A percentile compares a stretch with the other conserved stretches of the same genome.
Conservation (phyloP, 2,113 vertebrate genomes). For the Myotis brandtii region DNA sequence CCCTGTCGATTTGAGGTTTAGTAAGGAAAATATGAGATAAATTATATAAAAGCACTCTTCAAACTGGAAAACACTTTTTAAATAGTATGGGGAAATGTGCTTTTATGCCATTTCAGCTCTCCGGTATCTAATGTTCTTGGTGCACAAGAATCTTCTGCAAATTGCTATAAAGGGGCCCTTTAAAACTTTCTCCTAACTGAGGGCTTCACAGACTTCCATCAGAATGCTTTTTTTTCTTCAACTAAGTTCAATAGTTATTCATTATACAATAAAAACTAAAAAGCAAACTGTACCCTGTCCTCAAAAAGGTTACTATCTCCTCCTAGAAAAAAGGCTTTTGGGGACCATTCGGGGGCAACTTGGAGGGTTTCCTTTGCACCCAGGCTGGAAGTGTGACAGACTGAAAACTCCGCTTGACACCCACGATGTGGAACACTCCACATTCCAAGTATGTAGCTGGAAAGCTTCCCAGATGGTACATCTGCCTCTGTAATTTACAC, state of each 20-base stretch:
- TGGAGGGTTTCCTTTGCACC: slow-evolving; percentile 69
- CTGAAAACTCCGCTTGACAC: slow-evolving; percentile 75
- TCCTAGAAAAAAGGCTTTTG: slow-evolving; percentile 57
- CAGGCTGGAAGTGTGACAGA: slow-evolving; percentile 79
- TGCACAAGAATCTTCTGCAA: neutral
- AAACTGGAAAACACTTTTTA: slow-evolving; percentile 48
- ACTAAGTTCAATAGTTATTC: neutral
- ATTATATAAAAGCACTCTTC: neutral
- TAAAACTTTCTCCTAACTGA: neutral
- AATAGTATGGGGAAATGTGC: neutral
- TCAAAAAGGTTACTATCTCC: slow-evolving; percentile 26
- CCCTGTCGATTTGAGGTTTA: neutral
- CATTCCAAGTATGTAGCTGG: slow-evolving; percentile 82
- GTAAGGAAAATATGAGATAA: slow-evolving; percentile 4
- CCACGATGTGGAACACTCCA: slow-evolving; percentile 72
- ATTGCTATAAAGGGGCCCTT: neutral
- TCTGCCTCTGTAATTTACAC: slow-evolving; percentile 84
- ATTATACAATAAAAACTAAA: slow-evolving; percentile 44
- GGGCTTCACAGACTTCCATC: neutral
- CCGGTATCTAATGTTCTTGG: neutral
- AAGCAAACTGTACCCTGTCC: neutral
- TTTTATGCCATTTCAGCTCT: slow-evolving; percentile 26
- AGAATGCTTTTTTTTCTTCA: neutral
- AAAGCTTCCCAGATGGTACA: slow-evolving; percentile 83
- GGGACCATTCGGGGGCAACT: slow-evolving; percentile 57